Conservation (phyloP, 1,140 invertebrate genomes). For the Zaprionus ornatus region DNA sequence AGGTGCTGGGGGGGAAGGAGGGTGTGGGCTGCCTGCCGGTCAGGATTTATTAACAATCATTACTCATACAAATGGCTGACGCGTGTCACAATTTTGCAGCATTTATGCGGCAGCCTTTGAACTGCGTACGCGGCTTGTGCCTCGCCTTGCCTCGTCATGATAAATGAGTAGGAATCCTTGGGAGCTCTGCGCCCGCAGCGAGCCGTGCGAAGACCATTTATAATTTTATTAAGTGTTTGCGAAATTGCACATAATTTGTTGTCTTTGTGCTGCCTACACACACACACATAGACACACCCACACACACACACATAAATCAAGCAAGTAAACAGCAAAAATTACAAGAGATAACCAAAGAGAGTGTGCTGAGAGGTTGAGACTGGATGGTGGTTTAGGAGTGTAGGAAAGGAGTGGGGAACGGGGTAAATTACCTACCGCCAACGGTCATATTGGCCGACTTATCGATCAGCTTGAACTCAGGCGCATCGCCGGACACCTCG, state of each 20-base stretch:
- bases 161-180: constrained; percentile 74
- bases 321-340: constrained; percentile 47
- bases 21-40: constrained; percentile 18
- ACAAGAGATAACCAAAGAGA: constrained; percentile 19
- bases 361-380: not conserved
- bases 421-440: constrained; percentile 84
- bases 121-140: constrained; percentile 53
- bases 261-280: constrained; percentile 55
- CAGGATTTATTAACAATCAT: constrained; percentile 82
- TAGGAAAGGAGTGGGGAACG: too few species aligned
- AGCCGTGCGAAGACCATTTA: constrained; percentile 77
- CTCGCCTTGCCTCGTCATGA: constrained; percentile 36
- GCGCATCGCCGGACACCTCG: constrained; percentile 88
- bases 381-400: not conserved
- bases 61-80: constrained; percentile 82
- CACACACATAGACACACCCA: constrained; percentile 1
- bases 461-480: constrained; percentile 87
- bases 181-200: constrained; percentile 40
- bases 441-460: constrained; percentile 87
- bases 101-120: constrained; percentile 77
- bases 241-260: constrained; percentile 83
- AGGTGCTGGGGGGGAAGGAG: constrained; percentile 32
- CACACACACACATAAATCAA: constrained; percentile 59
- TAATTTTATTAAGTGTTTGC: constrained; percentile 82
- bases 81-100: constrained; percentile 81